Evolutionary conservation across 2,888 invertebrate genomes (phyloP).

Genomic region (Calephelis perditalis): DNA sequence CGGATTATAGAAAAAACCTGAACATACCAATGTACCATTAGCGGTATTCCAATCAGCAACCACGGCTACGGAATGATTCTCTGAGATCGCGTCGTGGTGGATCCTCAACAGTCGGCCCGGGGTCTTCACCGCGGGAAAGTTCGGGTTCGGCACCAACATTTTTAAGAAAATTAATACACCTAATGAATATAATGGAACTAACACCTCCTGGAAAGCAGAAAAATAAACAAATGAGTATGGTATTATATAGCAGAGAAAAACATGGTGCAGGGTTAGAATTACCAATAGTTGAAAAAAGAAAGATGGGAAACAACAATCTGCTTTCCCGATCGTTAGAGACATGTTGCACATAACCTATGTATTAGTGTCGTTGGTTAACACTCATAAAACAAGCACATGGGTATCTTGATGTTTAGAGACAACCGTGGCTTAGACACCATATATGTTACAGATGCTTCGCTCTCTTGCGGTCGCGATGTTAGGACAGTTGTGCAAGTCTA

Average conservation of each 20-base stretch:
- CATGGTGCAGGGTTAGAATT: no score
- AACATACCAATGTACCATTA: conserved; percentile 58
- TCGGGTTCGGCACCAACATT: conserved; percentile 85
- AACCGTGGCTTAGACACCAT: no score
- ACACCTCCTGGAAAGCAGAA: conserved; percentile 80
- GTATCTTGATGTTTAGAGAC: no score
- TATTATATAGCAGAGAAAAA: neutral
- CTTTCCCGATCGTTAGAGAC: no score
- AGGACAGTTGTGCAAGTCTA: no score
- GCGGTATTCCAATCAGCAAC: conserved; percentile 79
- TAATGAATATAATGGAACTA: conserved; percentile 87
- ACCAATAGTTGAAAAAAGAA: no score
- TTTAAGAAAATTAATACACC: conserved; percentile 86
- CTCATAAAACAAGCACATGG: no score
- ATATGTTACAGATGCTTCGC: no score
- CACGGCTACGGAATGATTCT: conserved; percentile 81
- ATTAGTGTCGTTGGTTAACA: no score
- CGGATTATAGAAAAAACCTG: neutral
- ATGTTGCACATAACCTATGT: no score
- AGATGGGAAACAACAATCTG: no score
- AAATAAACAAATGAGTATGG: neutral
- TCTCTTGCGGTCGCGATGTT: no score
- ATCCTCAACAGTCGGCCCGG: conserved; percentile 80
- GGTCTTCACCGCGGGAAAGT: conserved; percentile 83
- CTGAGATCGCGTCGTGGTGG: conserved; percentile 69